Conservation (phyloP, 30 jellyfish, hydroid and myxozoan genomes). For the Nemopilema nomurai region DNA sequence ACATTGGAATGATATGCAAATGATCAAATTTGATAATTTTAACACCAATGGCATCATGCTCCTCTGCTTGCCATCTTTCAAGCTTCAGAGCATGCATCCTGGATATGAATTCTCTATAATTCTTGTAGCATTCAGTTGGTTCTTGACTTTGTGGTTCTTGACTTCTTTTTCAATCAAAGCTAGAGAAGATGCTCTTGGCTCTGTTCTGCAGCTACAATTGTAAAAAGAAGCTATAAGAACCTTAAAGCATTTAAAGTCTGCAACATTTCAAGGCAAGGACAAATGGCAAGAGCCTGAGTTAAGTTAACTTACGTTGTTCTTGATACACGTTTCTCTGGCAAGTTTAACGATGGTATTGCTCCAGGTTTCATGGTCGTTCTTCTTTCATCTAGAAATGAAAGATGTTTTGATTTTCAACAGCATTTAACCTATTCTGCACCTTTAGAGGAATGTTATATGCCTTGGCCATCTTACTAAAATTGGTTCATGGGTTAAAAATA, state of each 20-base stretch:
- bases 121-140: constrained; percentile 1
- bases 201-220: neutral
- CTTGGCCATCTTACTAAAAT: neutral
- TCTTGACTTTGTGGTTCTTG: neutral
- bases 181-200: constrained; percentile 1
- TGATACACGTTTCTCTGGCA: constrained; percentile 31
- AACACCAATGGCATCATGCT: neutral
- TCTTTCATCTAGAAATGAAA: constrained; percentile 24
- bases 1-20: constrained; percentile 17
- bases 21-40: neutral
- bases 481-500: too few relatives aligned
- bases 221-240: neutral
- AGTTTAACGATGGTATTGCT: constrained; percentile 29
- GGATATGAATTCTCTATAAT: neutral
- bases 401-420: neutral
- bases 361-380: constrained; percentile 62
- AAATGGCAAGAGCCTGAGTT: neutral
- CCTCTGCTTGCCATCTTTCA: neutral
- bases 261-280: neutral
- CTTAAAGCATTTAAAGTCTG: neutral
- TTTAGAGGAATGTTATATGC: too few relatives aligned
- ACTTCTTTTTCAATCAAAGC: constrained; percentile 8
- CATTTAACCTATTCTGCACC: neutral
- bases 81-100: neutral
- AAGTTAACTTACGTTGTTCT: neutral